These are phyloP conservation scores for Temnothorax longispinosus DNA, from an alignment of 1,140 invertebrate species.

Conservation along the genomic window DNA sequence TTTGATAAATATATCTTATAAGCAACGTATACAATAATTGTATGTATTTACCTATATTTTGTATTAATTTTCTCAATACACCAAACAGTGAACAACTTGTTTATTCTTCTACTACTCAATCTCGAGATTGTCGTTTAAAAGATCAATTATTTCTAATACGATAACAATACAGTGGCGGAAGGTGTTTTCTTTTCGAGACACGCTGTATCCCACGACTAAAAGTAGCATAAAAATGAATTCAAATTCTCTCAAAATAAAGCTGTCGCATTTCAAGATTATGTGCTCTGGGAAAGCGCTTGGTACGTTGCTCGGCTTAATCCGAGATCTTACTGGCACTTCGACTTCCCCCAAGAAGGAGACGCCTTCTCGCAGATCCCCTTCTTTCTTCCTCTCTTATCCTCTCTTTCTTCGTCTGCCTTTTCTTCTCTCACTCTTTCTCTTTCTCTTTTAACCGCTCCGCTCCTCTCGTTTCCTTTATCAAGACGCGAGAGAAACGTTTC, in stretches of 20 bases:
- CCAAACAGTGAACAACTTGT: neutral
- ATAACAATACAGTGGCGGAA: neutral
- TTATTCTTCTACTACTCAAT: neutral
- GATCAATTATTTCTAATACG: neutral
- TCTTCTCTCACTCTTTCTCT: neutral
- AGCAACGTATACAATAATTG: neutral
- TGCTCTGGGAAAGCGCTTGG: slow-evolving; percentile 56
- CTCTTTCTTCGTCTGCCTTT: neutral
- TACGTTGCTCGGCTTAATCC: slow-evolving; percentile 72
- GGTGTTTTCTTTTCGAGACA: neutral
- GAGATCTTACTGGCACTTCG: slow-evolving; percentile 50
- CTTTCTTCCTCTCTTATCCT: slow-evolving; percentile 10
- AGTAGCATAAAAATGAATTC: slow-evolving; percentile 47
- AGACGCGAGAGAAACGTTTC: slow-evolving; percentile 75
- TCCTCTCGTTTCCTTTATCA: slow-evolving; percentile 63
- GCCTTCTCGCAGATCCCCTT: slow-evolving; percentile 26
- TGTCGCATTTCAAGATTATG: slow-evolving; percentile 63
- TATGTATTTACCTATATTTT: neutral
- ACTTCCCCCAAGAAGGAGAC: slow-evolving; percentile 40
- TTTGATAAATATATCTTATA: neutral
- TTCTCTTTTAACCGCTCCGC: slow-evolving; percentile 25
- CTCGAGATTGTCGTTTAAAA: neutral
- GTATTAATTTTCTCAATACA: neutral
- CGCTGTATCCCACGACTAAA: slow-evolving; percentile 4
- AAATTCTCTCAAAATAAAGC: slow-evolving; percentile 59